Evolutionary conservation across 2,113 vertebrate species (phyloP), one percentile per base, ranked within the genome.

Genomic region (Corythornis cristatus): DNA sequence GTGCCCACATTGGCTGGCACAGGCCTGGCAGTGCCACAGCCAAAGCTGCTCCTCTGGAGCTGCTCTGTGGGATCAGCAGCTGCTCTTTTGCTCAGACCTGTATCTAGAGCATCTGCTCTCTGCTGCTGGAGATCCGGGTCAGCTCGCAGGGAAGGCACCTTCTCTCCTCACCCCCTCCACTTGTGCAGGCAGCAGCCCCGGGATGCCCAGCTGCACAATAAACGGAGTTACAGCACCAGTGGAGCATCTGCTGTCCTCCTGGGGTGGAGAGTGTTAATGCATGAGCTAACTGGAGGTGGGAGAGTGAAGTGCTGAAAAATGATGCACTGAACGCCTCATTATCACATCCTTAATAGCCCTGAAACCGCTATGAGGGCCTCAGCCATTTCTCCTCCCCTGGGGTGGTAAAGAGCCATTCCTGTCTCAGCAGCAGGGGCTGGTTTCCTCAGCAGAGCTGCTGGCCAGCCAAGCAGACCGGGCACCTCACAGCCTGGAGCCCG

Each of bases 341-440:
- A 96, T 72, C 76, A 25, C 93, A 40, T 60, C 77, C 51, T 51
- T 90, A 93, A 96, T 43, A 71, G 43, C 56, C 73, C 68, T 67
- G 88, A 43, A 64, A 83, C 28, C 14, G 25, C 75, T 14, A 2
- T 0, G 12, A 77, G 48, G 68, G 19, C 33, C 33, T 53, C 58
- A 43, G 46, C 50, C 48, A 13, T 22, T 40, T 57, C 58, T 73
- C 29, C 58, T 85, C 35, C 45, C 65, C 22, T 21, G 14, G 62
- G 54, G n/a, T 40, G 1, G 0, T 1, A 5, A 20, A 50, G 26
- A 72, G 64, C 35, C 61, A 0, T 19, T 57, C 46, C 72, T 5
- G 0, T 33, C 67, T 29, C 15, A 4, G 61, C 73, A 87, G 73
- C 76, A n/a, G 67, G 64, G 12, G 26, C 51, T 1, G 28, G 31